These are phyloP conservation scores for Serinus canaria DNA, from an alignment of 2,113 vertebrate species.

Conservation along the genomic window DNA sequence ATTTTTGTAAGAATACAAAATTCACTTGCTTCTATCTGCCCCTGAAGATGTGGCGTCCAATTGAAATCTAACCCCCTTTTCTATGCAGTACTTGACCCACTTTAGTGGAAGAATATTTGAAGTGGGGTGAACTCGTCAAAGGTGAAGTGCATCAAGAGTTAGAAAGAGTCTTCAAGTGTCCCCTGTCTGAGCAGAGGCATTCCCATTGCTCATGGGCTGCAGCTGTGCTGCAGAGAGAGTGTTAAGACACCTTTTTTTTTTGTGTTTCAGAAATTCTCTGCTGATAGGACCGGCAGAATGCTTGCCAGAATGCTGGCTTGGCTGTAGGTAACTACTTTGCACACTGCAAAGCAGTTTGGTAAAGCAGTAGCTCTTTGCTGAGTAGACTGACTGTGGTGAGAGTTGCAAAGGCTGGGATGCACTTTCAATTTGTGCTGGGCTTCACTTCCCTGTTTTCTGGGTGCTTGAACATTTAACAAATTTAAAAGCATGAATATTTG, in stretches of 20 bases:
- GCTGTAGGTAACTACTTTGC: neutral
- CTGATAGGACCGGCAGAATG: neutral
- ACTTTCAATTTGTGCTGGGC: neutral
- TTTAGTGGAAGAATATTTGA: neutral
- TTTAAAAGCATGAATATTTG: neutral
- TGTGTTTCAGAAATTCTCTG: neutral
- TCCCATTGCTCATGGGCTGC: neutral
- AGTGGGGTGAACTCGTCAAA: neutral
- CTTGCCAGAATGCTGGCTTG: neutral
- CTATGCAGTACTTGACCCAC: neutral
- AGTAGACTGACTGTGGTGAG: neutral
- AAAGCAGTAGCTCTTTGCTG: neutral
- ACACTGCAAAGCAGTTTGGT: neutral
- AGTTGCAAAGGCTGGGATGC: neutral
- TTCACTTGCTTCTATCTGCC: neutral
- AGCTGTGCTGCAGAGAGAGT: neutral
- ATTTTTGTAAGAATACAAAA: neutral
- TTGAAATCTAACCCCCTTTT: neutral
- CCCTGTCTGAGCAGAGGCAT: neutral
- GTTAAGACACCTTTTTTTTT: neutral
- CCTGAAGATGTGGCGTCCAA: neutral
- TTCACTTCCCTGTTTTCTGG: neutral
- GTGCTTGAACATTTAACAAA: neutral
- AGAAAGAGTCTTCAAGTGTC: neutral
- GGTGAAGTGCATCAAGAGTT: neutral